Base-by-base conservation (phyloP, 2,797 vertebrate species). In the Myripristis murdjan region DNA sequence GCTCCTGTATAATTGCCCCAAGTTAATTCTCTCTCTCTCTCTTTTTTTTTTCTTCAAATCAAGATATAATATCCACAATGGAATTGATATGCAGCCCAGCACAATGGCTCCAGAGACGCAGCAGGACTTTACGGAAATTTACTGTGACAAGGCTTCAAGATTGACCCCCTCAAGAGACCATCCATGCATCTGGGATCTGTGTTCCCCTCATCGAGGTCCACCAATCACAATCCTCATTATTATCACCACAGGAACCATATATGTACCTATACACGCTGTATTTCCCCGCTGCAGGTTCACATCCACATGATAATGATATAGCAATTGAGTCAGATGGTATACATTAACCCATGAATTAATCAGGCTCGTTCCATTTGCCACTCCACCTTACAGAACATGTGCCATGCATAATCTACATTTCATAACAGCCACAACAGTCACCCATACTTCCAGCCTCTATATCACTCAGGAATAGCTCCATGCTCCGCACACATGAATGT, bases 401-500 rank as follows among this genome's bases (percentile, higher is more conserved):
- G 88, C 89, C 80, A 82, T 83, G 83, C 81, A 86, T 85, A 85
- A n/a, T 88, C 80, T 79, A 78, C 73, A 89, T 93, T 92, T 91
- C 85, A 88, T 89, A 89, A 90, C 84, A 92, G 81, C 74, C 81
- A 85, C 70, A 87, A 84, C 87, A 89, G 63, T 81, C 85, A 72
- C 70, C 69, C 78, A 80, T 68, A 77, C 75, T 76, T 81, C 5
- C 73, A 82, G 81, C 61, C 60, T 62, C 71, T 76, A 59, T 72
- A 70, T 84, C 90, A 80, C 60, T 76, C 63, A 85, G 79, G 64
- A 81, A 72, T 69, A 83, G 82, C 84, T 85, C 85, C 71, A 59
- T 54, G 53, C 73, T 41, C 12, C 58, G 48, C 59, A 84, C 85
- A 90, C 77, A 79, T 61, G 62, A 81, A 83, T 75, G 57, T 70